Evolutionary conservation across 2,888 invertebrate species (phyloP).

Genomic region (Epirrita christyi): DNA sequence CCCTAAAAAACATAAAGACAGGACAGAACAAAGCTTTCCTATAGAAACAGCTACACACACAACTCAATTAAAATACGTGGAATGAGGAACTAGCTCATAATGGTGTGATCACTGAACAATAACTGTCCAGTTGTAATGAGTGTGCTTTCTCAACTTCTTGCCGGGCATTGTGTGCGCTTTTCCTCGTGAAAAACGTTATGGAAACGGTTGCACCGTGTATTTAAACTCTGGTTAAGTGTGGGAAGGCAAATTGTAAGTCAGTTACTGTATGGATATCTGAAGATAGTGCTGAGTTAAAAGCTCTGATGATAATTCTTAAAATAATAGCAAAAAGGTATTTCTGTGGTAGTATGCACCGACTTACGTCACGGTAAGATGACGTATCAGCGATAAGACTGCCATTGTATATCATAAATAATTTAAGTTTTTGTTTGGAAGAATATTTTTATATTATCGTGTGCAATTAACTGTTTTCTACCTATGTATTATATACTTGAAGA

Average conservation of each 20-base stretch:
- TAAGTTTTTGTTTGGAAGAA: too few species aligned
- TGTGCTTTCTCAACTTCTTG: conserved; percentile 71
- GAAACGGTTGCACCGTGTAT: conserved; percentile 37
- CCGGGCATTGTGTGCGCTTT: conserved; percentile 68
- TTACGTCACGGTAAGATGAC: too few species aligned
- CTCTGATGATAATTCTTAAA: too few species aligned
- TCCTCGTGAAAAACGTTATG: conserved; percentile 76
- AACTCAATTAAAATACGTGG: conserved; percentile 49
- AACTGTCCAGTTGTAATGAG: conserved; percentile 71
- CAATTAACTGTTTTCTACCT: too few species aligned
- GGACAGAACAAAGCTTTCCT: conserved; percentile 23
- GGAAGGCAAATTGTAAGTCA: neutral
- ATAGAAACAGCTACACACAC: conserved; percentile 10
- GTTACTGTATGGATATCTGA: too few species aligned
- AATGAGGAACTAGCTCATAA: conserved; percentile 59
- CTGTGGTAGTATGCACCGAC: too few species aligned
- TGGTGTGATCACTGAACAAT: conserved; percentile 67
- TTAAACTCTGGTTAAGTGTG: conserved; percentile 23
- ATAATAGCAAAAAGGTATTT: too few species aligned
- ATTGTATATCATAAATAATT: too few species aligned
- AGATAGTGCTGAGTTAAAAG: too few species aligned
- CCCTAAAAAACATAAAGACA: conserved; percentile 21
- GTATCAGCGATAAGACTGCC: too few species aligned
- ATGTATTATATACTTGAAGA: too few species aligned
- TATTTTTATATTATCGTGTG: too few species aligned